phyloP scores from a whole-genome alignment of 2,888 invertebrate species.

The Latheticus oryzae region DNA sequence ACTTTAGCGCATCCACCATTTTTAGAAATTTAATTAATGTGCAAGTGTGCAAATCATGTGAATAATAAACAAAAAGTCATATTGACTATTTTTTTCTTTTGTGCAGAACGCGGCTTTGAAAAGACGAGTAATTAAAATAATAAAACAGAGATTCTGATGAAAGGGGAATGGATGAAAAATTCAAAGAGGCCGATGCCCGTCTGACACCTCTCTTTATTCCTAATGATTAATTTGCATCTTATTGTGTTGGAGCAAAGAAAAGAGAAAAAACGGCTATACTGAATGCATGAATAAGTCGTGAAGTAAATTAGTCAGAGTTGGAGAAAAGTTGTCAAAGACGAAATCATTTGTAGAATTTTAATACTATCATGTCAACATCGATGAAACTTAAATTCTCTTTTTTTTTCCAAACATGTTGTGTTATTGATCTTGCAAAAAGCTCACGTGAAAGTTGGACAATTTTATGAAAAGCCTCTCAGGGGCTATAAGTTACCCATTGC shows the following conservation, averaged over 20 bases:
- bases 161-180: constrained; percentile 20
- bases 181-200: constrained; percentile 17
- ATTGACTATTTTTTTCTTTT: too few species aligned
- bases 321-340: constrained; percentile 22
- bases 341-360: constrained; percentile 34
- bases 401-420: too few species aligned
- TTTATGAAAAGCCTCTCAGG: constrained; percentile 20
- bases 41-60: too few species aligned
- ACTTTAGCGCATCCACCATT: too few species aligned
- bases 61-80: too few species aligned
- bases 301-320: constrained; percentile 31
- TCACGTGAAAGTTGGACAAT: constrained; percentile 8
- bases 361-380: constrained; percentile 18
- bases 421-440: too few species aligned
- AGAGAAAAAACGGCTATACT: constrained; percentile 14
- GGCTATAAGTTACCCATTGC: constrained; percentile 15
- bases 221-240: constrained; percentile 34
- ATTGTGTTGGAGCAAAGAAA: constrained; percentile 20
- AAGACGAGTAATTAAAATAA: constrained; percentile 23
- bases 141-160: constrained; percentile 17
- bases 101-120: too few species aligned
- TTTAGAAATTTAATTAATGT: too few species aligned
- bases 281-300: constrained; percentile 28
- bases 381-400: constrained; percentile 7
- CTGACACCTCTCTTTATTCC: constrained; percentile 21